Percentiles rank a stretch among this genome's conserved stretches.
phyloP scores from a whole-genome alignment of 2,888 invertebrate genomes.

The Diarsia brunnea region DNA sequence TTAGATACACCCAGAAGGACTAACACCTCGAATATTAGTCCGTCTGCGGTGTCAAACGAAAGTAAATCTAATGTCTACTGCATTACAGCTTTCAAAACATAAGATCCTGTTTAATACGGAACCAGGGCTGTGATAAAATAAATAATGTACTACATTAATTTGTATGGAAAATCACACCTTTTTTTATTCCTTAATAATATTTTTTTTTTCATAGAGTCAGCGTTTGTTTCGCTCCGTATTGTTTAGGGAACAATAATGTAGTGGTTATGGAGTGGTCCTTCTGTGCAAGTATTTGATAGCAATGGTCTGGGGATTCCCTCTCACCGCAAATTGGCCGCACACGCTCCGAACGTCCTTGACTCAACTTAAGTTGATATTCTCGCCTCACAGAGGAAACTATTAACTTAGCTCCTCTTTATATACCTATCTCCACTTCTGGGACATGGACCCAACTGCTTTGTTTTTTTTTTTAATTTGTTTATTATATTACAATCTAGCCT shows the following conservation, averaged over 20 bases:
- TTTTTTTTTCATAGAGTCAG: no score
- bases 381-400: constrained; percentile 36
- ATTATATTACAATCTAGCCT: no score
- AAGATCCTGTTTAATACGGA: not conserved
- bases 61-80: not conserved
- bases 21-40: not conserved
- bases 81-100: not conserved
- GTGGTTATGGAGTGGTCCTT: constrained; percentile 20
- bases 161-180: no score
- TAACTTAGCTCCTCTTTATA: constrained; percentile 26
- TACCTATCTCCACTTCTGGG: constrained; percentile 6
- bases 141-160: no score
- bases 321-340: constrained; percentile 57
- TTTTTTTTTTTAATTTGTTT: no score
- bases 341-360: constrained; percentile 55
- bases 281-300: constrained; percentile 8
- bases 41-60: not conserved
- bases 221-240: no score
- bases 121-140: no score
- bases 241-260: not conserved
- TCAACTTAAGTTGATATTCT: constrained; percentile 52
- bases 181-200: no score
- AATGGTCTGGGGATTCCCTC: constrained; percentile 55
- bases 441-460: not conserved
- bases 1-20: constrained; percentile 7